A percentile compares a stretch with the other conserved stretches of the same genome.
phyloP scores from a whole-genome alignment of 2,113 vertebrate genomes.

The Redunca redunca region DNA sequence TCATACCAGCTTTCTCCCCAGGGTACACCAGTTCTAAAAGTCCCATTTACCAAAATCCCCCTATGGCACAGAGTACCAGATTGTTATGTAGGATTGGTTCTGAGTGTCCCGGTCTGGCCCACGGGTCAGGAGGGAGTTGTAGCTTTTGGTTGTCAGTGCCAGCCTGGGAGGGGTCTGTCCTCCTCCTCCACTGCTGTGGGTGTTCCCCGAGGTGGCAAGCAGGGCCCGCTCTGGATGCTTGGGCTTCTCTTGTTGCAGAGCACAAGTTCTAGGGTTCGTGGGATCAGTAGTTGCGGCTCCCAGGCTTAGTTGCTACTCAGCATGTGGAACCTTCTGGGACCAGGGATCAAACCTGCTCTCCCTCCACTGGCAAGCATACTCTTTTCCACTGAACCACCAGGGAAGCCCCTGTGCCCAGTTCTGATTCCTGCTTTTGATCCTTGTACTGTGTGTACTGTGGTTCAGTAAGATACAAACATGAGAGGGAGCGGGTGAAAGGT shows the following conservation, averaged over 20 bases:
- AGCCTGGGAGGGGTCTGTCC: background rate
- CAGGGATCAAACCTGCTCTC: background rate
- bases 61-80: background rate
- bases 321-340: background rate
- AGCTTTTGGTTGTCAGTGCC: background rate
- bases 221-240: background rate
- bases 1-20: background rate
- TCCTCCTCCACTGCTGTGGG: background rate
- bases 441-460: background rate
- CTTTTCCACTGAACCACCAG: background rate
- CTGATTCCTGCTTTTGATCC: background rate
- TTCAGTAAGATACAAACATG: background rate
- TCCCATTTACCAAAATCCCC: background rate
- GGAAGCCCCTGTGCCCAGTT: background rate
- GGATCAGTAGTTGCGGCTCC: fast-evolving
- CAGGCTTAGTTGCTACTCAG: background rate
- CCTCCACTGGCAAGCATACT: background rate
- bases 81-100: background rate
- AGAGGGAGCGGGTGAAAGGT: background rate
- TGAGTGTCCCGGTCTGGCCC: background rate
- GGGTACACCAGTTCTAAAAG: background rate
- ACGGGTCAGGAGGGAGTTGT: background rate
- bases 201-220: background rate
- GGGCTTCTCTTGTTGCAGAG: background rate
- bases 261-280: background rate